Evolutionary conservation across 2,888 invertebrate genomes (phyloP).

Genomic region (Lacanobia wlatinum): DNA sequence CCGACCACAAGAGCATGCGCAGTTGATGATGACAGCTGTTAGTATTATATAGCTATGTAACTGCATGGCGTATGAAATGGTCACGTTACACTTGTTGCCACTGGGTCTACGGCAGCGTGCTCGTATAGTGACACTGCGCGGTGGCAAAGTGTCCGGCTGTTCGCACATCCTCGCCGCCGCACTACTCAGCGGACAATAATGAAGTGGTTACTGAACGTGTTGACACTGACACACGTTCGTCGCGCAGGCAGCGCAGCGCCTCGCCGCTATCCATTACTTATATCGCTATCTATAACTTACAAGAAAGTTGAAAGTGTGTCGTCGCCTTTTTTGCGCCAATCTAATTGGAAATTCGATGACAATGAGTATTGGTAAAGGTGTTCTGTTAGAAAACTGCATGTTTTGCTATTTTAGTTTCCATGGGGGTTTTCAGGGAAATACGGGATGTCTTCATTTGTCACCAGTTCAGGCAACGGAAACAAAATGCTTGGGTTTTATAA

Average conservation of each 20-base stretch:
- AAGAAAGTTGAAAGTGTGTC: slow-evolving; percentile 19
- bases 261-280: slow-evolving; percentile 5
- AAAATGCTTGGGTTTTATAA: background rate
- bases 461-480: background rate
- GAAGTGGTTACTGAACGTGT: slow-evolving; percentile 38
- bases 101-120: slow-evolving; percentile 12
- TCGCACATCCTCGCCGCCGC: background rate
- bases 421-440: slow-evolving; percentile 3
- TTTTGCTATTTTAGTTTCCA: background rate
- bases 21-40: background rate
- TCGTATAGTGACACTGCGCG: background rate
- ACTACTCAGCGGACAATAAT: slow-evolving; percentile 34
- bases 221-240: slow-evolving; percentile 11
- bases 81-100: background rate
- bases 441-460: slow-evolving; percentile 13
- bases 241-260: no score
- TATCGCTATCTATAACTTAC: slow-evolving; percentile 9
- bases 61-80: background rate
- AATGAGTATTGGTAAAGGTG: slow-evolving; percentile 10
- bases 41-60: background rate
- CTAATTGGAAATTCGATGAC: slow-evolving; percentile 30
- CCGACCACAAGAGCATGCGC: no score
- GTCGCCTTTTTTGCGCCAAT: slow-evolving; percentile 35
- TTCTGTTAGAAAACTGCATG: slow-evolving; percentile 6
- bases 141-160: slow-evolving; percentile 1